Conservation (phyloP, 2,797 vertebrate species). For the Taeniopygia guttata region DNA sequence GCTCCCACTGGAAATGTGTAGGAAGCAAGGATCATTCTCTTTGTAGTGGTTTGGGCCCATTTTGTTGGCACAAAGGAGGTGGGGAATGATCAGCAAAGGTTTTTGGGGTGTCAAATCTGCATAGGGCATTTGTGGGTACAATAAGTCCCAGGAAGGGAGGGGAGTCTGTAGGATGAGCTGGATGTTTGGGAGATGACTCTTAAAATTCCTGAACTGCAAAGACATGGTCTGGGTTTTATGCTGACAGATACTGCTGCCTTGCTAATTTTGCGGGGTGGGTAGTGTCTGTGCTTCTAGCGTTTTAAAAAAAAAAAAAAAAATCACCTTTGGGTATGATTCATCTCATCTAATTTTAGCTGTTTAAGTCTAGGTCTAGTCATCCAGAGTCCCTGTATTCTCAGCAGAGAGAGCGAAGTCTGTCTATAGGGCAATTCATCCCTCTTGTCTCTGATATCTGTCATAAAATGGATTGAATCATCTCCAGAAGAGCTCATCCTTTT, state of each 20-base stretch:
- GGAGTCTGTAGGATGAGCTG: not conserved
- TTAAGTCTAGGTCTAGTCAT: conserved; percentile 2
- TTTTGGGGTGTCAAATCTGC: not conserved
- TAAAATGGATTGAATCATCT: conserved; percentile 8
- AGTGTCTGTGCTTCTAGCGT: not conserved
- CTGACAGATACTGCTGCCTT: not conserved
- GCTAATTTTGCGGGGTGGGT: not conserved
- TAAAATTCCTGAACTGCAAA: conserved; percentile 17
- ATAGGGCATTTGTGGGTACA: not conserved
- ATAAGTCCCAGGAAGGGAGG: not conserved
- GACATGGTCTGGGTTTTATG: not conserved
- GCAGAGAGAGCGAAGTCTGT: not conserved
- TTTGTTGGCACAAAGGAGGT: not conserved
- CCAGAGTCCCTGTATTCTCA: not conserved
- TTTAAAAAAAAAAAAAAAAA: not conserved
- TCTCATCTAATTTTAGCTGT: conserved; percentile 26
- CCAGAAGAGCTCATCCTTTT: not conserved
- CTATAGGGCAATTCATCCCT: not conserved
- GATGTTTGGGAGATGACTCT: not conserved
- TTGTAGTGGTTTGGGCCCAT: not conserved
- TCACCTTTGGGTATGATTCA: conserved; percentile 31
- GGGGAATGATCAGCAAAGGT: not conserved
- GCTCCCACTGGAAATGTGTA: rapidly evolving
- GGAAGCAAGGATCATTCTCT: not conserved
- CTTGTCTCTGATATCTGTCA: not conserved